Base-by-base conservation (phyloP, 1,140 invertebrate species). In the Tachypleus tridentatus region DNA sequence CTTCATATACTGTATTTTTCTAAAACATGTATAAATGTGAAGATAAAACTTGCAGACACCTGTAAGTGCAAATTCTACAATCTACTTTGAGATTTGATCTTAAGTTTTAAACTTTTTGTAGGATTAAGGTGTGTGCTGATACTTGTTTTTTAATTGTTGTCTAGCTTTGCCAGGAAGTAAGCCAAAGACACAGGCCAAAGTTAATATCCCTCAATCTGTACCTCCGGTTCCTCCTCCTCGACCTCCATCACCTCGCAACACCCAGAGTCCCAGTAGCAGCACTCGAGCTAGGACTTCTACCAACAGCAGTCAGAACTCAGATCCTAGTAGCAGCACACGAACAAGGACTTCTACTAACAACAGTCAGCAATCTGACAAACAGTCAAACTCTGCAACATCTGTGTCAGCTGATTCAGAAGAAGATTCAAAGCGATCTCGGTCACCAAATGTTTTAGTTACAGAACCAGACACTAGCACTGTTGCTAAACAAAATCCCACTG, bases 381-480 rank as follows among this genome's bases (percentile, higher is more conserved):
- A 60, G 57, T 52, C 49, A 51, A 67, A 51, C 51, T 63, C 63
- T 54, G 49, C 59, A 50, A 58, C 57, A 64, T 50, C 71, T 53
- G 62, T 57, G 56, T 11, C 66, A 59, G 62, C 68, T 64, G 54
- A 64, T 63, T 59, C 29, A 29, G 29, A 29, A 29, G 29, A 29
- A 29, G 29, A 29, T 29, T 62, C 61, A 63, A 60, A 72, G 51
- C 73, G 66, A 67, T 11, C n/a, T 29, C 56, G 68, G 63, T 65
- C 67, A 52, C 70, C 73, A 7, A 73, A 70, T 58, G 73, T 77
- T 64, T 74, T 74, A 49, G 74, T 80, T n/a, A 77, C 79, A 11
- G 80, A 80, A 71, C 80, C 80, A 51, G 80, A 79, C 67, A 80
- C 80, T n/a, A 80, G 79, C 65, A 77, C 76, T 60, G 70, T 74